Percentiles rank a stretch among this genome's conserved stretches.
Conservation (phyloP, 2,113 vertebrate species). For the Salvelinus sp. region DNA sequence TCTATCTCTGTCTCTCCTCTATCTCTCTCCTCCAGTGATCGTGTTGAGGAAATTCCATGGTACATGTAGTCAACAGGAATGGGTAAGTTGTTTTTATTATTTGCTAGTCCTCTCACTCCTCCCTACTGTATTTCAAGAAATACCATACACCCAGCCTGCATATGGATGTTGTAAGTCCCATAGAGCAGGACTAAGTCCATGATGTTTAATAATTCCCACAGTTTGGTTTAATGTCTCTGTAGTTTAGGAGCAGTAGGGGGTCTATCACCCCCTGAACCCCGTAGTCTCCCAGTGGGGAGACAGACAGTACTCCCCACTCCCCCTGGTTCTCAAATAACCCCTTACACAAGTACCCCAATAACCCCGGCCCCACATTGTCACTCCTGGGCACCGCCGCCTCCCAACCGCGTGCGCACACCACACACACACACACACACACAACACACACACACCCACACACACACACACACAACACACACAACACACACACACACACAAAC, state of each 20-base stretch:
- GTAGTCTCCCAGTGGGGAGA: slow-evolving; percentile 30
- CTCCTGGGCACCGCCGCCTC: too few relatives aligned
- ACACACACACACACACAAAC: too few relatives aligned
- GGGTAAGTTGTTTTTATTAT: slow-evolving; percentile 66
- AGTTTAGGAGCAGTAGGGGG: slow-evolving; percentile 20
- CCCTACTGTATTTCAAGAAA: not conserved
- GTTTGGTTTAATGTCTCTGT: slow-evolving; percentile 9
- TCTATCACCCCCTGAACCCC: slow-evolving; percentile 50
- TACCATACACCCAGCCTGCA: not conserved
- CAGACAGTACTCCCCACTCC: too few relatives aligned
- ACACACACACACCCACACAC: too few relatives aligned
- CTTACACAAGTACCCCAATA: too few relatives aligned
- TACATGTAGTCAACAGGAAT: slow-evolving; percentile 69
- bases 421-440: too few relatives aligned
- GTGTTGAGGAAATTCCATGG: slow-evolving; percentile 74
- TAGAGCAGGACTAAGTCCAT: slow-evolving; percentile 13
- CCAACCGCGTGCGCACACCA: too few relatives aligned
- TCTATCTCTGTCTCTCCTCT: too few relatives aligned
- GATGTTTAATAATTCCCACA: not conserved
- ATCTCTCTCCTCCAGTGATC: slow-evolving; percentile 56
- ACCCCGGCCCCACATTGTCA: too few relatives aligned
- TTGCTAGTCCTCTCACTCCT: not conserved
- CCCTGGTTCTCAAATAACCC: too few relatives aligned
- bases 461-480: too few relatives aligned
- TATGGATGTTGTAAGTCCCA: not conserved